Evolutionary conservation across 2,888 invertebrate genomes (phyloP).

Genomic region (Schizaphis graminum): DNA sequence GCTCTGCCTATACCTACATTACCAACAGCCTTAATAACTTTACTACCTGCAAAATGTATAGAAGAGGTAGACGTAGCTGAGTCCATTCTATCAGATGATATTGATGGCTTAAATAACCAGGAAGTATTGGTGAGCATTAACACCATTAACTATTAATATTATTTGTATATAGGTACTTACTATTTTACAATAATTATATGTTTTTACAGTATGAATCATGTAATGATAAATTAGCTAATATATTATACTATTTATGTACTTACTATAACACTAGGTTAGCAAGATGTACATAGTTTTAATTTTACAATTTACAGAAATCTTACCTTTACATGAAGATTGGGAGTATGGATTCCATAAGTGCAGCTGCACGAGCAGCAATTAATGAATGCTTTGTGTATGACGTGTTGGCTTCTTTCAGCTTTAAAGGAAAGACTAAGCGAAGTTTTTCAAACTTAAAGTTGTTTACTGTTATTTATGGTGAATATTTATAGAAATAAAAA

Average conservation of each 20-base stretch:
- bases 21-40: not conserved
- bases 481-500: not conserved
- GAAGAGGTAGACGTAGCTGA: not conserved
- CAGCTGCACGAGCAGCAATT: not conserved
- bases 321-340: not conserved
- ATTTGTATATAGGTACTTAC: no score
- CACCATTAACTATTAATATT: not conserved
- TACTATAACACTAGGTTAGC: no score
- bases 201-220: not conserved
- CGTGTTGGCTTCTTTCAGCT: not conserved
- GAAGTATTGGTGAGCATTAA: not conserved
- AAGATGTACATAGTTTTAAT: no score
- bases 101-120: not conserved
- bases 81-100: not conserved
- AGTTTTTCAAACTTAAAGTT: not conserved
- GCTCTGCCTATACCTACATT: no score
- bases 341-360: not conserved
- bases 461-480: not conserved
- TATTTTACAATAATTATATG: not conserved
- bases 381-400: not conserved
- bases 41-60: not conserved
- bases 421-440: not conserved
- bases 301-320: not conserved
- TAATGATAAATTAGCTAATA: no score
- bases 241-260: no score